phyloP scores from a whole-genome alignment of 2,113 vertebrate genomes.

The Blennius ocellaris region DNA sequence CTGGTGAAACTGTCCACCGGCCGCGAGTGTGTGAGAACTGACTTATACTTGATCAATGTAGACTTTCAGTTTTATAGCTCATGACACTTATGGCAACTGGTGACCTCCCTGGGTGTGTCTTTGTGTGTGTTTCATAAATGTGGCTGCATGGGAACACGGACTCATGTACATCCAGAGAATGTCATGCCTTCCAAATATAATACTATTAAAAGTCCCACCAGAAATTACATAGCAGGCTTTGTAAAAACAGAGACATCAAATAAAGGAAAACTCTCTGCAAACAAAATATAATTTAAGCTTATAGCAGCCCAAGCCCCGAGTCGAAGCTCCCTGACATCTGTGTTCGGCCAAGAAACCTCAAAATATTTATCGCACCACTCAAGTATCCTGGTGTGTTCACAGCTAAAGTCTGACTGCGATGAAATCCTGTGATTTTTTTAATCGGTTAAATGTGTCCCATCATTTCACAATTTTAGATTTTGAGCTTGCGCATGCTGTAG shows the following conservation, averaged over 20 bases:
- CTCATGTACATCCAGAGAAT: slow-evolving; percentile 11
- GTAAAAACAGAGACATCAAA: slow-evolving; percentile 24
- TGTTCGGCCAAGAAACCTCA: slow-evolving; percentile 13
- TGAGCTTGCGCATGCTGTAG: too few relatives aligned
- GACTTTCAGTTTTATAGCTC: slow-evolving; percentile 43
- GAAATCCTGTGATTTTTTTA: neutral
- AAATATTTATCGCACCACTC: neutral
- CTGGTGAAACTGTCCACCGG: slow-evolving; percentile 20
- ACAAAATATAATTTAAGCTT: slow-evolving; percentile 25
- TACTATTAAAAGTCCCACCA: neutral
- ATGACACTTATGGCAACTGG: slow-evolving; percentile 36
- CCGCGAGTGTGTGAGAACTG: slow-evolving; percentile 42
- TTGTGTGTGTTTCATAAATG: slow-evolving; percentile 11
- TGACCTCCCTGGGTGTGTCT: slow-evolving; percentile 25
- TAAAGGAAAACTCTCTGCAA: slow-evolving; percentile 18
- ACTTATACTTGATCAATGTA: slow-evolving; percentile 33
- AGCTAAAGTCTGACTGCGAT: neutral
- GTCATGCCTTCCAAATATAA: slow-evolving; percentile 28
- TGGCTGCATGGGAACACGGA: slow-evolving; percentile 33
- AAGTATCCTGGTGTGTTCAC: neutral
- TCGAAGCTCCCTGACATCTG: slow-evolving; percentile 6
- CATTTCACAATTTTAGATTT: neutral
- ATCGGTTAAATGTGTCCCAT: neutral
- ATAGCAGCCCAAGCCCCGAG: slow-evolving; percentile 3
- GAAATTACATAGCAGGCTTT: slow-evolving; percentile 18